Evolutionary conservation across 2,888 invertebrate species (phyloP), one percentile per base, ranked within the genome.

Genomic region (Coremacera marginata): DNA sequence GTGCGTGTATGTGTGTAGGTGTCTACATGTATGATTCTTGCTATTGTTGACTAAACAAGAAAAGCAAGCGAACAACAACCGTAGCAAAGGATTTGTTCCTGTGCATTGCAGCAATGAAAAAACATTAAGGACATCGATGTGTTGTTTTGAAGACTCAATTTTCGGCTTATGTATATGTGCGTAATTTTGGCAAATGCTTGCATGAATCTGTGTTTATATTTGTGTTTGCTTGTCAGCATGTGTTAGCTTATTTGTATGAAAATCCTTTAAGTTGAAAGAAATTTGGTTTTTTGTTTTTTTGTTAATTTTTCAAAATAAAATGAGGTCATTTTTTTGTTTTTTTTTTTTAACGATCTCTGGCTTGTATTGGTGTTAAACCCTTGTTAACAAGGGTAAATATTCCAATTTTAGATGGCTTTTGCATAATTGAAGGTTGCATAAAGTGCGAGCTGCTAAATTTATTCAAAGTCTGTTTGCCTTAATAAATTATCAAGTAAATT

Each of bases 121-220:
- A 22, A 19, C 55, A 55, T 22, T 22, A 55, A 22, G 55, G 25
- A 60, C 57, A 22, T 60, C 57, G 57, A 14, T 60, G 25, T 14
- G 27, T 25, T 22, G 25, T 60, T 60, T 60, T 60, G 57, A 60
- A 60, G 57, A 25, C 57, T 60, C 57, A 60, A 60, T 60, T 68
- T 44, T 11, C 25, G 49, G 57, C 25, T 57, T 44, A 19, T 67
- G 44, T 22, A 7, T 51, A 22, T 67, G 44, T 67, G 11, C 34
- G 31, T 37, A 5, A 19, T 19, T 16, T 22, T 44, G 44, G 44
- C 34, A 67, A 44, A 37, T 65, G 9, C 37, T 22, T 65, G 44
- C 37, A 3, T 65, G 67, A 37, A 44, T 11, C 1, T 65, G 65
- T 60, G 60, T 60, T 5, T 22, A 16, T 62, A 5, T 31, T 31